A percentile compares a stretch with the other conserved stretches of the same genome.
These are phyloP conservation scores for Kuschelorhynchus macadamiae DNA, from an alignment of 2,888 invertebrate genomes.

Conservation along the genomic window DNA sequence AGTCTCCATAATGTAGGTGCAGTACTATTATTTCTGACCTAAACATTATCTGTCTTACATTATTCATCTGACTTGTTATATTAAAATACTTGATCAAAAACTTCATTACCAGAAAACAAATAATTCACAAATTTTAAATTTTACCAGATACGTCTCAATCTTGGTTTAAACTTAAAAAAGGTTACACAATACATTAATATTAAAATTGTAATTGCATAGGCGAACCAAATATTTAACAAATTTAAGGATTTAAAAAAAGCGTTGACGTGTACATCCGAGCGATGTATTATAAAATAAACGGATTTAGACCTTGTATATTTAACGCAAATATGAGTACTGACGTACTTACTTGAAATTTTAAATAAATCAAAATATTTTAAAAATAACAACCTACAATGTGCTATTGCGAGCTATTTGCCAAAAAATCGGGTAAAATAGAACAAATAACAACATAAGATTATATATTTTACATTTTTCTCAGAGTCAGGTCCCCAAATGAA, in stretches of 20 bases:
- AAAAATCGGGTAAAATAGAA: slow-evolving; percentile 45
- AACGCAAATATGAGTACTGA: slow-evolving; percentile 49
- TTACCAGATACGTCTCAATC: too few relatives aligned
- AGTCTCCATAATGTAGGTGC: too few relatives aligned
- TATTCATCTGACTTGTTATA: too few relatives aligned
- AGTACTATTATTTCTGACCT: too few relatives aligned
- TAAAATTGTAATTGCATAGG: too few relatives aligned
- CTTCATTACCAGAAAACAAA: too few relatives aligned
- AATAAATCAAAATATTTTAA: slow-evolving; percentile 50
- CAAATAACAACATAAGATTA: slow-evolving; percentile 38
- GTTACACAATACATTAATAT: too few relatives aligned
- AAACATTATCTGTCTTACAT: too few relatives aligned
- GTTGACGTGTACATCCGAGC: neutral
- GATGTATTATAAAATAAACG: slow-evolving; percentile 16
- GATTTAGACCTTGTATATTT: slow-evolving; percentile 40
- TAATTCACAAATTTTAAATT: too few relatives aligned
- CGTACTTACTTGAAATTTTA: slow-evolving; percentile 47
- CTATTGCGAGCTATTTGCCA: slow-evolving; percentile 46
- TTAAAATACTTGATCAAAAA: too few relatives aligned
- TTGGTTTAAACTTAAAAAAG: too few relatives aligned
- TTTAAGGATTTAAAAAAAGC: neutral
- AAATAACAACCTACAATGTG: slow-evolving; percentile 48
- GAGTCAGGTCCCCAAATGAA: neutral
- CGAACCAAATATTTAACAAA: too few relatives aligned
- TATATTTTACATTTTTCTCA: slow-evolving; percentile 15